These are phyloP conservation scores for Drosophila aldrichi DNA, from an alignment of 2,888 invertebrate species.

Conservation along the genomic window DNA sequence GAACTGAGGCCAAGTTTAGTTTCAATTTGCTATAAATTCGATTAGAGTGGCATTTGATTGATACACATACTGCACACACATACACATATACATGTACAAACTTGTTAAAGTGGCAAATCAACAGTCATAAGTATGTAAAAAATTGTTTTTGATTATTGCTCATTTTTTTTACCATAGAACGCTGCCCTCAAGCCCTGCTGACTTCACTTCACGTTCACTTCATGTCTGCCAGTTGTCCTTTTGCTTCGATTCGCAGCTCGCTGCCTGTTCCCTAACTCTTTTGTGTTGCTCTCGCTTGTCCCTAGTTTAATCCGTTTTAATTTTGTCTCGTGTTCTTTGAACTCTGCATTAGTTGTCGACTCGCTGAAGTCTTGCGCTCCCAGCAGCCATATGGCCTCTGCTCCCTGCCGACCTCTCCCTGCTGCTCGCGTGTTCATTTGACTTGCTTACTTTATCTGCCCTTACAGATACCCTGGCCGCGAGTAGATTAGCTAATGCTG, in stretches of 20 bases:
- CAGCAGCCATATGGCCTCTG: not conserved
- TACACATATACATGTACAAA: not conserved
- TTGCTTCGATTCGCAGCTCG: too few species aligned
- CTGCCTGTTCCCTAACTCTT: not conserved
- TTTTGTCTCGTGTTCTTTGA: conserved; percentile 67
- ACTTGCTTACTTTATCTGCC: conserved; percentile 13
- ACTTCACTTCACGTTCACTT: not conserved
- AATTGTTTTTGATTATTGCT: conserved; percentile 25
- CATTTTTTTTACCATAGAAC: conserved; percentile 39
- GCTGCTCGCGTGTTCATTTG: conserved; percentile 23
- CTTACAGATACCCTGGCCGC: not conserved
- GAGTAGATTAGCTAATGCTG: not conserved
- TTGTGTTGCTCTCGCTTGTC: conserved; percentile 1
- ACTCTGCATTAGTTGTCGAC: conserved; percentile 67
- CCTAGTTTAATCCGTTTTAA: conserved; percentile 58
- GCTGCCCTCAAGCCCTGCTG: not conserved
- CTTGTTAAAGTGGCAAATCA: conserved; percentile 1
- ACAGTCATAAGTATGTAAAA: conserved; percentile 39
- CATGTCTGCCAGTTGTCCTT: not conserved
- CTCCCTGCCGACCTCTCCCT: not conserved
- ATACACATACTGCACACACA: not conserved
- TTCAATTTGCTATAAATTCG: conserved; percentile 22
- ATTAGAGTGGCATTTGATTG: conserved; percentile 7
- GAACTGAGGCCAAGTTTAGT: conserved; percentile 15
- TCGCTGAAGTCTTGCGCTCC: conserved; percentile 33